Conservation (phyloP, 2,888 invertebrate genomes). For the Abscondita cerata region DNA sequence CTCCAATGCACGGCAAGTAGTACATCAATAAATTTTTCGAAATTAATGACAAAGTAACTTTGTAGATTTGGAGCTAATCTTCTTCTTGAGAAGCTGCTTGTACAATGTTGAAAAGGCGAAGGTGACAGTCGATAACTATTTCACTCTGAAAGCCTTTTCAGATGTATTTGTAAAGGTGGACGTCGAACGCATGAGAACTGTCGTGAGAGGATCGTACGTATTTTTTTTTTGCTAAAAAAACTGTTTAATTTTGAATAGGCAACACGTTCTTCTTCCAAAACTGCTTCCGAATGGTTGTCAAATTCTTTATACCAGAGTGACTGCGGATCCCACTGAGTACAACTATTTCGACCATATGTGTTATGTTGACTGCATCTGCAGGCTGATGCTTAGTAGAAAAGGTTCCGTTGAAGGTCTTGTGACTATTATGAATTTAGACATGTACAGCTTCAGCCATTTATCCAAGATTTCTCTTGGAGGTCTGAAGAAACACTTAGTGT, state of each 20-base stretch:
- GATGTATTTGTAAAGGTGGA: not conserved
- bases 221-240: not conserved
- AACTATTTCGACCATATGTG: not conserved
- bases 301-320: not conserved
- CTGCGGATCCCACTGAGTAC: not conserved
- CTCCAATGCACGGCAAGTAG: constrained; percentile 62
- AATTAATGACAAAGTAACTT: not conserved
- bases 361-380: not conserved
- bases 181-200: not conserved
- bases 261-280: not conserved
- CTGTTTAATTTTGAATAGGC: not conserved
- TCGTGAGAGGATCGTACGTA: not conserved
- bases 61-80: constrained; percentile 12
- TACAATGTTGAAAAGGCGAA: constrained; percentile 4
- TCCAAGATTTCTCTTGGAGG: not conserved
- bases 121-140: constrained; percentile 12
- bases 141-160: not conserved
- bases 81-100: constrained; percentile 12
- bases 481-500: not conserved
- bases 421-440: not conserved
- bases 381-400: not conserved
- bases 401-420: not conserved
- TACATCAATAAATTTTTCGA: not conserved
- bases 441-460: not conserved
- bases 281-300: not conserved